Conservation (phyloP, 2,113 vertebrate genomes). For the Aspiorhynchus laticeps region DNA sequence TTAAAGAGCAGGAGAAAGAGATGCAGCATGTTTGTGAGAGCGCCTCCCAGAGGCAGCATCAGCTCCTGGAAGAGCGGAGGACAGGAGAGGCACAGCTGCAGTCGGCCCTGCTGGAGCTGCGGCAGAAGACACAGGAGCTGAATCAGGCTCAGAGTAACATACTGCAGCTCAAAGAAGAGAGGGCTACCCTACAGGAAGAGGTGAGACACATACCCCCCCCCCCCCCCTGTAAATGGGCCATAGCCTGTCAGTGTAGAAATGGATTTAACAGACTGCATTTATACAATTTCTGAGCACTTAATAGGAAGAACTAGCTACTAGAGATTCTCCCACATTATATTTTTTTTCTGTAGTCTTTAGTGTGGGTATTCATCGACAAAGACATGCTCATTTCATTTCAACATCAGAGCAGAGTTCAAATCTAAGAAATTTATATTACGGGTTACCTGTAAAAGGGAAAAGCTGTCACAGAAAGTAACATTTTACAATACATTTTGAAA, state of each 20-base stretch:
- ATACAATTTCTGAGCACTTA: neutral
- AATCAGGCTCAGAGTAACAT: conserved; percentile 73
- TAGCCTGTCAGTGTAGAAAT: neutral
- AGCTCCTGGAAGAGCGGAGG: conserved; percentile 74
- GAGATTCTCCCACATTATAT: neutral
- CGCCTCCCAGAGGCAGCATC: conserved; percentile 70
- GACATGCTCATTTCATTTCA: neutral
- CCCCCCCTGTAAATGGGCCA: neutral
- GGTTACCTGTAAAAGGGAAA: neutral
- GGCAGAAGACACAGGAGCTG: conserved; percentile 78
- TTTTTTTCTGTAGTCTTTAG: neutral
- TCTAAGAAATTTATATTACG: neutral
- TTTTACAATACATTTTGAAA: too few species aligned
- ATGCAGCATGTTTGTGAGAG: conserved; percentile 69
- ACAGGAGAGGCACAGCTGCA: conserved; percentile 62
- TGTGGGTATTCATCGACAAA: neutral
- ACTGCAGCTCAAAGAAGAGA: conserved; percentile 72
- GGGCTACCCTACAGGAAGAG: conserved; percentile 79
- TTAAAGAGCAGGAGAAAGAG: conserved; percentile 76
- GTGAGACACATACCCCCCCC: conserved; percentile 63
- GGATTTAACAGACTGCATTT: neutral
- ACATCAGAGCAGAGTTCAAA: neutral
- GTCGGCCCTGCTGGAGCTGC: conserved; percentile 65
- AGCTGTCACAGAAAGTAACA: too few species aligned
- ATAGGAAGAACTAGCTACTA: neutral